phyloP scores from a whole-genome alignment of 2,888 invertebrate species.

The Drosophila diplacantha region DNA sequence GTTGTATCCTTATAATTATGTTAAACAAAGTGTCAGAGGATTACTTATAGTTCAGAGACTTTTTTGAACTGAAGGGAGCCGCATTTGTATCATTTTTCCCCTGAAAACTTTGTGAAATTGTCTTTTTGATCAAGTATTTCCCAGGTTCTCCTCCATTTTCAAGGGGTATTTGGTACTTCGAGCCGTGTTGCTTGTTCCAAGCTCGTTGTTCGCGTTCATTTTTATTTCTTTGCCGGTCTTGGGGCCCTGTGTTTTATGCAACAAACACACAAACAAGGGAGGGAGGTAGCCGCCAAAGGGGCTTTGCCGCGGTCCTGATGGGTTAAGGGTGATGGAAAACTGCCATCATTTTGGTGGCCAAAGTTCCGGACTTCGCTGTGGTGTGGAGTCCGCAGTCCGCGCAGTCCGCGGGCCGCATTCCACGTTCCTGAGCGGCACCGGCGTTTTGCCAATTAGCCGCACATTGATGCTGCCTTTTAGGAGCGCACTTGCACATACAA shows the following conservation, averaged over 20 bases:
- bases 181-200: too few relatives aligned
- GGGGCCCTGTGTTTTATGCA: constrained; percentile 51
- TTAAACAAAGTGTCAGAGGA: too few relatives aligned
- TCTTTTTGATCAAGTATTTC: not conserved
- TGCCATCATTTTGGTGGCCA: constrained; percentile 32
- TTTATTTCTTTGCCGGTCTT: constrained; percentile 30
- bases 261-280: constrained; percentile 37
- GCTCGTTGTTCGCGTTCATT: not conserved
- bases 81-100: not conserved
- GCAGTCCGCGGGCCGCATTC: constrained; percentile 2
- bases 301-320: constrained; percentile 3
- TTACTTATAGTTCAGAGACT: not conserved
- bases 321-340: constrained; percentile 29
- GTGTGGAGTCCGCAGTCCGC: not conserved
- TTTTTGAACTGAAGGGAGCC: not conserved
- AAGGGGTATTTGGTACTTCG: constrained; percentile 6
- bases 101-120: not conserved
- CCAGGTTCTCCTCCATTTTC: not conserved
- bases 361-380: constrained; percentile 8
- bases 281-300: not conserved
- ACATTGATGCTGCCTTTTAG: constrained; percentile 50
- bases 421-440: constrained; percentile 19
- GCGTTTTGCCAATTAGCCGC: constrained; percentile 62
- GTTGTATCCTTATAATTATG: too few relatives aligned
- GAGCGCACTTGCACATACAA: constrained; percentile 1